Conservation (phyloP, 1,140 invertebrate species). For the Sarcophaga peregrina region DNA sequence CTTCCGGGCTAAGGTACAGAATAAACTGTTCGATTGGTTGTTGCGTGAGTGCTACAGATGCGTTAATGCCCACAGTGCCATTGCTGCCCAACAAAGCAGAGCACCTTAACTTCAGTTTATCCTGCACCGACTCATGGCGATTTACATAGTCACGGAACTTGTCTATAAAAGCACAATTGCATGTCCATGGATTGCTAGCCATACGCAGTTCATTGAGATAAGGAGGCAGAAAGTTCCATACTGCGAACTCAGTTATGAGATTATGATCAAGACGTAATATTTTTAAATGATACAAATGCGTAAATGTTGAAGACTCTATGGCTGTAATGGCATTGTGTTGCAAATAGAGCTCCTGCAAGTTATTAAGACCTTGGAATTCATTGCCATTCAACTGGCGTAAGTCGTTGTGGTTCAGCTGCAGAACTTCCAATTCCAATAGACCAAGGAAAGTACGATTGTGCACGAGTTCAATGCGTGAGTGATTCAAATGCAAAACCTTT, state of each 20-base stretch:
- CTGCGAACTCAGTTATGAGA: slow-evolving; percentile 76
- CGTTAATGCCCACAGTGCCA: slow-evolving; percentile 56
- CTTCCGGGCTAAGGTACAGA: slow-evolving; percentile 43
- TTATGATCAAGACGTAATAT: slow-evolving; percentile 83
- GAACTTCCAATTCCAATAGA: slow-evolving; percentile 80
- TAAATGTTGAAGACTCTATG: slow-evolving; percentile 84
- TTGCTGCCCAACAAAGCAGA: slow-evolving; percentile 65
- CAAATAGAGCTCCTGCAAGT: slow-evolving; percentile 84
- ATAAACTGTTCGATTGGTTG: slow-evolving; percentile 29
- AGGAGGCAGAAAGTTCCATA: slow-evolving; percentile 78
- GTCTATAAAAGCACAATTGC: slow-evolving; percentile 85
- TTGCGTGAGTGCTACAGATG: background rate
- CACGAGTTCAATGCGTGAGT: slow-evolving; percentile 85
- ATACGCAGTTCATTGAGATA: slow-evolving; percentile 77
- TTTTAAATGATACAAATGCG: slow-evolving; percentile 75
- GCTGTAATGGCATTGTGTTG: slow-evolving; percentile 82
- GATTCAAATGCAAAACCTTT: slow-evolving; percentile 84
- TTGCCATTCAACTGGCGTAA: slow-evolving; percentile 81
- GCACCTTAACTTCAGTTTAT: slow-evolving; percentile 70
- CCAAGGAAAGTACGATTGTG: slow-evolving; percentile 93
- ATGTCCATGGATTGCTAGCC: slow-evolving; percentile 86
- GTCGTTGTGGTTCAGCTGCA: slow-evolving; percentile 85
- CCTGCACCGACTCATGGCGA: slow-evolving; percentile 73
- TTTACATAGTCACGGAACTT: slow-evolving; percentile 83
- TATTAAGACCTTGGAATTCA: slow-evolving; percentile 82